Evolutionary conservation across 2,113 vertebrate species (phyloP), one percentile per base, ranked within the genome.

Genomic region (Brachirus orientalis): DNA sequence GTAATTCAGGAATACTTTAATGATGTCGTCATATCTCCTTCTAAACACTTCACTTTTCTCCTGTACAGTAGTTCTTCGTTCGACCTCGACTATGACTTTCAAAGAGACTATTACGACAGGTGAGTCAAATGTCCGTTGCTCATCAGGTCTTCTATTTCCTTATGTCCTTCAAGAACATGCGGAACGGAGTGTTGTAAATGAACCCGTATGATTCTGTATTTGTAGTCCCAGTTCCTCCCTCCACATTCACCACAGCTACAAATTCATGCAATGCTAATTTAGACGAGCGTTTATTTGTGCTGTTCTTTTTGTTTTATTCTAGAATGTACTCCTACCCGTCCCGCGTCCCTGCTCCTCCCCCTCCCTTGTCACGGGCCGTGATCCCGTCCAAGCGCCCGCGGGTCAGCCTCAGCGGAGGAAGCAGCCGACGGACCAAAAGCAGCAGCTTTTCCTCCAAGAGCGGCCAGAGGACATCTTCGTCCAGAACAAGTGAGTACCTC

Each of bases 61-160:
- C 63, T 56, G 56, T 1, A 14, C 84, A 93, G 90, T 89, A 95
- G 94, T 75, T 94, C 95, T 10, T 94, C 95, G 0, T 96, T 95
- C 72, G 95, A 96, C 10, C 91, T 96, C 33, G 95, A 96, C 75
- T 96, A 95, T 54, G 95, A 96, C 80, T 96, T 96, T 72, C 94
- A 95, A 63, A 93, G 95, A 63, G 95, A 96, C 85, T 96, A 96
- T 81, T 96, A 96, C 13, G 95, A 96, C 89, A 93, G 94, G 95
- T 96, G 87, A 80, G 28, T 28, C 28, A 28, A 28, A 28, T 28
- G 28, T 28, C 28, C 2, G 28, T 28, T n/a, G n/a, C n/a, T n/a
- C n/a, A n/a, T n/a, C n/a, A n/a, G n/a, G n/a, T n/a, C n/a, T n/a
- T n/a, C n/a, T n/a, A n/a, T n/a, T n/a, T n/a, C n/a, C n/a, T n/a